phyloP scores from a whole-genome alignment of 2,888 invertebrate species.

The Xiphydria camelus region DNA sequence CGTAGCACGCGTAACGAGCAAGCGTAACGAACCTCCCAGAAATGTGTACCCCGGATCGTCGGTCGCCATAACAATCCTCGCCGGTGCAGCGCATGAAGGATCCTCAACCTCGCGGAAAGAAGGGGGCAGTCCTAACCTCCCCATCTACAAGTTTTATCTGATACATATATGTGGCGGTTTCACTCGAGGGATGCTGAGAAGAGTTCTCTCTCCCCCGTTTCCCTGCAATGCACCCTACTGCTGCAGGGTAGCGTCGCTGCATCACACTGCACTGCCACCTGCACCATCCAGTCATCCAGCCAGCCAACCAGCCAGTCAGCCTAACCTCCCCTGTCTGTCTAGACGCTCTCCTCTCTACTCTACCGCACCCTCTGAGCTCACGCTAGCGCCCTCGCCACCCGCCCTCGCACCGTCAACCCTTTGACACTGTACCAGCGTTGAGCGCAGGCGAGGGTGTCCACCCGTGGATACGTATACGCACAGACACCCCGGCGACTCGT shows the following conservation, averaged over 20 bases:
- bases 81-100: no score
- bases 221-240: neutral
- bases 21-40: no score
- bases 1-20: no score
- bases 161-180: neutral
- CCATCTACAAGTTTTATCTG: constrained; percentile 29
- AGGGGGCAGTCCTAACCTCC: constrained; percentile 25
- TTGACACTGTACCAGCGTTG: constrained; percentile 29
- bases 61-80: neutral
- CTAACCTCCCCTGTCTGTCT: constrained; percentile 51
- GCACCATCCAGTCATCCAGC: constrained; percentile 35
- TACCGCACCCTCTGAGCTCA: constrained; percentile 48
- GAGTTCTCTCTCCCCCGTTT: neutral
- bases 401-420: constrained; percentile 43
- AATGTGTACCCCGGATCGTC: no score
- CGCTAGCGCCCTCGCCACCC: constrained; percentile 22
- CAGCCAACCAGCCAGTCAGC: constrained; percentile 33
- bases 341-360: constrained; percentile 55
- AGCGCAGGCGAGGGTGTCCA: neutral
- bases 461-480: neutral
- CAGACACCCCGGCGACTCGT: no score
- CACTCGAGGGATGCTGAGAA: constrained; percentile 5
- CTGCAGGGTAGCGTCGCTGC: constrained; percentile 15
- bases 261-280: no score
- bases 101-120: no score